Evolutionary conservation across 2,888 invertebrate species (phyloP).

Genomic region (Rhagium mordax): DNA sequence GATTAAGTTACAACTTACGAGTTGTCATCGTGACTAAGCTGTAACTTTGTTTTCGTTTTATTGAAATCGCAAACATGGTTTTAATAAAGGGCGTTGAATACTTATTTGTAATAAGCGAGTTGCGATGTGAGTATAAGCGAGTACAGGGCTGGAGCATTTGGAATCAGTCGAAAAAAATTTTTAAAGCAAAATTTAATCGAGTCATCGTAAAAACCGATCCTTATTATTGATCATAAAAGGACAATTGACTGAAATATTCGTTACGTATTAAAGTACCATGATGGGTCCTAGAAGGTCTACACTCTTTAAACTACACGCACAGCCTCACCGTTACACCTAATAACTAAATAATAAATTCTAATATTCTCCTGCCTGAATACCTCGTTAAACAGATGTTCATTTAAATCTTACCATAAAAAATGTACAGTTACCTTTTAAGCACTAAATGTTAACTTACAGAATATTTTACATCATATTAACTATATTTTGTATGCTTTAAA

Average conservation of each 20-base stretch:
- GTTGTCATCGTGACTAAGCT: not conserved
- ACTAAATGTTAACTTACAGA: slow-evolving; percentile 24
- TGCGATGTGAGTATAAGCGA: no score
- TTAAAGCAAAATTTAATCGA: no score
- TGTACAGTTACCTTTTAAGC: slow-evolving; percentile 30
- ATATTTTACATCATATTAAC: slow-evolving; percentile 13
- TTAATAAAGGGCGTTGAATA: not conserved
- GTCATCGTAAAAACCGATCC: no score
- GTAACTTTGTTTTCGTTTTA: not conserved
- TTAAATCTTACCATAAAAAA: slow-evolving; percentile 15
- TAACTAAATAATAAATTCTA: not conserved
- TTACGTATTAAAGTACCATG: not conserved
- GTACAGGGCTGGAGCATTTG: no score
- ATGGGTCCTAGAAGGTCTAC: not conserved
- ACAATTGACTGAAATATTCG: no score
- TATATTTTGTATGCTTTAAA: not conserved
- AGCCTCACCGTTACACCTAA: slow-evolving; percentile 17
- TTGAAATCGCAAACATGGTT: not conserved
- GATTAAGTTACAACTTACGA: not conserved
- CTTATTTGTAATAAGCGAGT: not conserved
- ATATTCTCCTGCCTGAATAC: slow-evolving; percentile 7
- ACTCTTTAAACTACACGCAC: slow-evolving; percentile 18
- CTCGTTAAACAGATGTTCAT: slow-evolving; percentile 13
- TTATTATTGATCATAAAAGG: no score
- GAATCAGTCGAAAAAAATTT: no score